Evolutionary conservation across 1,140 invertebrate species (phyloP).

Genomic region (Prorops nasuta): DNA sequence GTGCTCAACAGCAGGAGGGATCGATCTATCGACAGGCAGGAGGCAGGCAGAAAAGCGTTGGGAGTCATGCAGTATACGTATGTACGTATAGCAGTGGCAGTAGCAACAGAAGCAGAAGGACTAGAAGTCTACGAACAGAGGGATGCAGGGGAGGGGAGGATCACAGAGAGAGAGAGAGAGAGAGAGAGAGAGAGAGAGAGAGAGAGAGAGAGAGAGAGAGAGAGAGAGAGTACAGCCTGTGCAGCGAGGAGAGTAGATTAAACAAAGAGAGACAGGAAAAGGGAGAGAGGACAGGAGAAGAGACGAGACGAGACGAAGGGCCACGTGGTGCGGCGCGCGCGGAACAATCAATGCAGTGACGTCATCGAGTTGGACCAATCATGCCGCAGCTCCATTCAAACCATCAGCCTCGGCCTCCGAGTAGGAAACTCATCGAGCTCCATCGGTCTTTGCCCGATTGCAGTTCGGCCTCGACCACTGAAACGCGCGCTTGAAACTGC

Average conservation of each 20-base stretch:
- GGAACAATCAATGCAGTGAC: slow-evolving; percentile 56
- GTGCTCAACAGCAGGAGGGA: too few relatives aligned
- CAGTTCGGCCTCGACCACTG: slow-evolving; percentile 54
- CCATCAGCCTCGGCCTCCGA: slow-evolving; percentile 37
- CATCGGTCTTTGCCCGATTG: slow-evolving; percentile 50
- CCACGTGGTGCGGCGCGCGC: slow-evolving; percentile 52
- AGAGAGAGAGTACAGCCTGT: too few relatives aligned
- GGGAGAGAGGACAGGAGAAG: too few relatives aligned
- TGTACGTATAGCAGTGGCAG: too few relatives aligned
- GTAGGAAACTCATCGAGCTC: slow-evolving; percentile 31
- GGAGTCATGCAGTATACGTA: too few relatives aligned
- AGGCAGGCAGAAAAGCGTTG: too few relatives aligned
- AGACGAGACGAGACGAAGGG: too few relatives aligned
- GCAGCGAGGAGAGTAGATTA: background rate
- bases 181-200: background rate
- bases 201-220: background rate
- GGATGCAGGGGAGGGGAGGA: background rate
- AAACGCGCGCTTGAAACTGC: slow-evolving; percentile 31
- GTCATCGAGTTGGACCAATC: slow-evolving; percentile 49
- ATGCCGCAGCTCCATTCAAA: slow-evolving; percentile 48
- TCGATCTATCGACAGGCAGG: too few relatives aligned
- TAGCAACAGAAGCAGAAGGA: too few relatives aligned
- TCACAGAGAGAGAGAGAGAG: background rate
- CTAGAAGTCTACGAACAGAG: too few relatives aligned
- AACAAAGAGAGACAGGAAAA: slow-evolving; percentile 4